Percentiles rank a stretch among this genome's conserved stretches.
Evolutionary conservation across 2,888 invertebrate genomes (phyloP).

Genomic region (Drosophila limbata): DNA sequence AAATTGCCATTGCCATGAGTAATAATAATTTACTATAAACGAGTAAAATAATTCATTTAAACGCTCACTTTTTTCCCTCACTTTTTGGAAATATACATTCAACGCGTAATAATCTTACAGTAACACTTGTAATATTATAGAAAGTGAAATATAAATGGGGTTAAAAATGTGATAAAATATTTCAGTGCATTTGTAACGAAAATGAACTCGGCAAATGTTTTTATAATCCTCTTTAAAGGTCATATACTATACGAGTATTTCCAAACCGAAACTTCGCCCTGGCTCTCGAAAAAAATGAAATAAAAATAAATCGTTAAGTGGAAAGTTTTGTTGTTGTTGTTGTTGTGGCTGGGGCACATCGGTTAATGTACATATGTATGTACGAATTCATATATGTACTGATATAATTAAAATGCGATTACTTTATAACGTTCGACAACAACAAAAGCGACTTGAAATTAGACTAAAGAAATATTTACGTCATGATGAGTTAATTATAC

Average conservation of each 20-base stretch:
- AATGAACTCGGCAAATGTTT: conserved; percentile 12
- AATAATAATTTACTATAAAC: not conserved
- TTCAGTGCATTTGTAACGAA: conserved; percentile 16
- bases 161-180: conserved; percentile 22
- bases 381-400: conserved; percentile 1
- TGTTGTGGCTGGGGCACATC: conserved; percentile 11
- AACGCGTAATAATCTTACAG: not conserved
- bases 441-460: conserved; percentile 10
- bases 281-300: not conserved
- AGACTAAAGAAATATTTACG: conserved; percentile 33
- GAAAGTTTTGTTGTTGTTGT: conserved; percentile 19
- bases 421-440: conserved; percentile 28
- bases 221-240: conserved; percentile 7
- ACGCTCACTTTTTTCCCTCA: not conserved
- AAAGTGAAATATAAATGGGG: conserved; percentile 2
- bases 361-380: conserved; percentile 8
- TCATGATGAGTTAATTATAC: conserved; percentile 38
- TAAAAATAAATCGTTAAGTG: conserved; percentile 13
- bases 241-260: conserved; percentile 6
- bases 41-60: conserved; percentile 8
- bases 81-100: not conserved
- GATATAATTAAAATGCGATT: conserved; percentile 44
- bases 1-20: conserved; percentile 23
- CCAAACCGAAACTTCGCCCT: conserved; percentile 7
- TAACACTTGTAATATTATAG: not conserved